Evolutionary conservation across 1,140 invertebrate genomes (phyloP).

Genomic region (Mycetomoellerius zeteki): DNA sequence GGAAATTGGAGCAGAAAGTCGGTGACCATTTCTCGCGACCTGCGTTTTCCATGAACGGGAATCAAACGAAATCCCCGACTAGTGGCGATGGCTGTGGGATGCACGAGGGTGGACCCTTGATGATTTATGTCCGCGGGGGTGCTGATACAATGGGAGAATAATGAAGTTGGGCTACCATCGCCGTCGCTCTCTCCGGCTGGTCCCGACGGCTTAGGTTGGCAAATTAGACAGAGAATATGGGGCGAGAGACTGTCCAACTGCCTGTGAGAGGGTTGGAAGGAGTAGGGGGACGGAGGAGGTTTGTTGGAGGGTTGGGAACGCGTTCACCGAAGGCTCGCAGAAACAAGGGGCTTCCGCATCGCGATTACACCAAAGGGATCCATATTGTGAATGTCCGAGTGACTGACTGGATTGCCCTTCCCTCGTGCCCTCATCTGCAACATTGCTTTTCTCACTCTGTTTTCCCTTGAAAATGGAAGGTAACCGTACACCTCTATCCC

Average conservation of each 20-base stretch:
- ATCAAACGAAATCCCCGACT: conserved; percentile 72
- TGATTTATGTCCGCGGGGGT: conserved; percentile 81
- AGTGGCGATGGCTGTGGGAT: conserved; percentile 47
- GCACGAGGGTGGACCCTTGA: conserved; percentile 69
- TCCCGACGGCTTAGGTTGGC: conserved; percentile 77
- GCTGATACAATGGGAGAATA: conserved; percentile 82
- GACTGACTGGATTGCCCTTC: conserved; percentile 70
- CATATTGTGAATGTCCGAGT: conserved; percentile 77
- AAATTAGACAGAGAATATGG: conserved; percentile 80
- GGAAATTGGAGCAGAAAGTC: conserved; percentile 72
- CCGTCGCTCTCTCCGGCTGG: conserved; percentile 71
- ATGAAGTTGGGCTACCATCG: conserved; percentile 78
- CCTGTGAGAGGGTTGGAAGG: conserved; percentile 53
- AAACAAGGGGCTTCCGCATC: conserved; percentile 74
- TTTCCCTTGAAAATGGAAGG: not conserved
- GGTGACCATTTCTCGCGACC: conserved; percentile 41
- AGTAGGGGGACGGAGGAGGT: not conserved
- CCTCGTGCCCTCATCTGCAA: conserved; percentile 32
- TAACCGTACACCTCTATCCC: not conserved
- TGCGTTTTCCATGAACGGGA: conserved; percentile 52
- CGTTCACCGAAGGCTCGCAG: conserved; percentile 65
- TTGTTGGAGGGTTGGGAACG: conserved; percentile 36
- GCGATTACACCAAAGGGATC: conserved; percentile 78
- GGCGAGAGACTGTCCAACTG: conserved; percentile 73
- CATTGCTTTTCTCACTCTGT: conserved; percentile 66